Conservation (phyloP, 1,140 invertebrate genomes). For the Drosophila hydei region DNA sequence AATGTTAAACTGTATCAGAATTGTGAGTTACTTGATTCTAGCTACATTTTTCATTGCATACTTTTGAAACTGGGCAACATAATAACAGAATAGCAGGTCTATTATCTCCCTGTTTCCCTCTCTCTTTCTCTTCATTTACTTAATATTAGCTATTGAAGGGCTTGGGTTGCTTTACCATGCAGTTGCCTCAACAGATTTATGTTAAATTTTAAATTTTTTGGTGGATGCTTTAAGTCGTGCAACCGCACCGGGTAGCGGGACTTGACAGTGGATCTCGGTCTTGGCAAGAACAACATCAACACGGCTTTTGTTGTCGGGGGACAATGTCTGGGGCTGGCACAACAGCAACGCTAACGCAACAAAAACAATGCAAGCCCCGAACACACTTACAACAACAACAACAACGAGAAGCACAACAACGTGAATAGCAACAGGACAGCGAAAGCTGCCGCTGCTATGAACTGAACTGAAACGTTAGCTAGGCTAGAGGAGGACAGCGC, state of each 20-base stretch:
- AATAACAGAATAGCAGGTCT: neutral
- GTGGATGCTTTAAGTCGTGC: conserved; percentile 23
- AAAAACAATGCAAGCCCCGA: conserved; percentile 39
- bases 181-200: conserved; percentile 36
- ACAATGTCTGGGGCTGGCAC: conserved; percentile 62
- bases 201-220: conserved; percentile 25
- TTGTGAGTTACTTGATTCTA: neutral
- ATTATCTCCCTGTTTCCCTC: neutral
- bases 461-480: neutral
- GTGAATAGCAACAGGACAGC: conserved; percentile 24
- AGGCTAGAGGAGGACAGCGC: neutral
- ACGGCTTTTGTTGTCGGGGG: conserved; percentile 66
- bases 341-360: conserved; percentile 22
- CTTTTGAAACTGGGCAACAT: neutral
- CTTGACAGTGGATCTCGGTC: conserved; percentile 31
- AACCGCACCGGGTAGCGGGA: conserved; percentile 8
- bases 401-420: conserved; percentile 13
- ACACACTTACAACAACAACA: conserved; percentile 13
- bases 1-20: neutral
- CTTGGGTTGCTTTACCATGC: conserved; percentile 3
- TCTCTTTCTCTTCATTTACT: neutral
- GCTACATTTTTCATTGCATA: conserved; percentile 1
- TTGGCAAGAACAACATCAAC: conserved; percentile 46
- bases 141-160: neutral
- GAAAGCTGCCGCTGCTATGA: conserved; percentile 14